Base-by-base conservation (phyloP, 2,888 invertebrate genomes). In the Sussaba pulchella region DNA sequence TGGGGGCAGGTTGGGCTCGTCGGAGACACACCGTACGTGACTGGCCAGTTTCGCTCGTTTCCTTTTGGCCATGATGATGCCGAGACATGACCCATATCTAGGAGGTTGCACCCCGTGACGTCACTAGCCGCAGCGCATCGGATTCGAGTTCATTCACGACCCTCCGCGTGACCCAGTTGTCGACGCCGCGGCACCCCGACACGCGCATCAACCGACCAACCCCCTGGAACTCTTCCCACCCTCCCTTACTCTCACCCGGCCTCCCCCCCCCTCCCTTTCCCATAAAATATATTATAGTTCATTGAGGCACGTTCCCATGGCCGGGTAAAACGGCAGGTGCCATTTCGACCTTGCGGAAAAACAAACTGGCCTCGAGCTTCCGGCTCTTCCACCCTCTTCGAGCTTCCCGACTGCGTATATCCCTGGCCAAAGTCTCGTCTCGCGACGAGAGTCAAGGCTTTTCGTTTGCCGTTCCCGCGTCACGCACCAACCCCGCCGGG, bases 211-310 rank as follows among this genome's bases (percentile, higher is more conserved):
- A 52, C 59, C 59, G 39, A 71, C 72, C 76, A n/a, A n/a, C n/a
- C n/a, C n/a, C n/a, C n/a, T n/a, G n/a, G n/a, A n/a, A n/a, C n/a
- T n/a, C n/a, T n/a, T n/a, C n/a, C n/a, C n/a, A n/a, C n/a, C n/a
- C n/a, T n/a, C n/a, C n/a, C n/a, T n/a, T n/a, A n/a, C n/a, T n/a
- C n/a, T n/a, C n/a, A n/a, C n/a, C n/a, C n/a, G n/a, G 59, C 10
- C 19, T 21, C 12, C 31, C 24, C 69, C 41, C 14, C 64, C 69
- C n/a, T n/a, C n/a, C n/a, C n/a, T n/a, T n/a, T n/a, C 10, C 86
- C 88, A 86, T 88, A 87, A 89, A 89, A 90, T 89, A 90, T 89
- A 89, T 89, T 88, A 90, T 88, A 88, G 89, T 90, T 91, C 90
- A 90, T 90, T 91, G 87, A 90, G 85, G 84, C 64, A 50, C 54